A percentile compares a stretch with the other conserved stretches of the same genome.
Conservation (phyloP, 64 coral and sea anemone genomes). For the Stichodactyla helianthus region DNA sequence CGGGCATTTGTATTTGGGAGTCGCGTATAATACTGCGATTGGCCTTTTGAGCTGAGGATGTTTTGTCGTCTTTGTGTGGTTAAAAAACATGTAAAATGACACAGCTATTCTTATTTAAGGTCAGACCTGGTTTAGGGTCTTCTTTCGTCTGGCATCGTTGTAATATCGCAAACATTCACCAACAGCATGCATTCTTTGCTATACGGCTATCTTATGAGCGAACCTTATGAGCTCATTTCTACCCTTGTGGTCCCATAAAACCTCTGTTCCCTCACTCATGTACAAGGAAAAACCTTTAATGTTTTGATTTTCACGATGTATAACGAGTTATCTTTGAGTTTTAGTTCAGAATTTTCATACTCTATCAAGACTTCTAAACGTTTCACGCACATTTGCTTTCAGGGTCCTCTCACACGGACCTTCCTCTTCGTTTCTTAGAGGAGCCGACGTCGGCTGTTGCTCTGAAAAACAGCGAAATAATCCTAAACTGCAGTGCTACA, state of each 20-base stretch:
- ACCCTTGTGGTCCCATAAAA: too few relatives aligned
- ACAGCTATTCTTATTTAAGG: not conserved
- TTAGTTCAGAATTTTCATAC: not conserved
- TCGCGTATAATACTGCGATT: not conserved
- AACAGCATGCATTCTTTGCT: too few relatives aligned
- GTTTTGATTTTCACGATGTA: too few relatives aligned
- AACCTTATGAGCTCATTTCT: too few relatives aligned
- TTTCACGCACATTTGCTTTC: not conserved
- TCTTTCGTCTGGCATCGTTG: not conserved
- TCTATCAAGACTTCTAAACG: not conserved
- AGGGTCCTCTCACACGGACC: conserved; percentile 3
- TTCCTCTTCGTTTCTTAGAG: conserved; percentile 16
- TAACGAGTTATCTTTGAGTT: not conserved
- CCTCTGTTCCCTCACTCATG: too few relatives aligned
- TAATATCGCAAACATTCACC: not conserved
- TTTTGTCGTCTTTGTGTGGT: not conserved
- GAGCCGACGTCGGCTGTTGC: conserved; percentile 33
- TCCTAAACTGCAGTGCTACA: conserved; percentile 23
- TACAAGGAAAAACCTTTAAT: too few relatives aligned
- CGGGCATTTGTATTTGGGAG: not conserved
- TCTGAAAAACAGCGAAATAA: conserved; percentile 25
- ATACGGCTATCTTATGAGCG: too few relatives aligned
- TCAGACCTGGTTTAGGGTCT: not conserved
- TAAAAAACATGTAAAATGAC: conserved; percentile 5
- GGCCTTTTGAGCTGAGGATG: not conserved